These are phyloP conservation scores for Ditula angustiorana DNA, from an alignment of 2,888 invertebrate genomes.

Conservation along the genomic window DNA sequence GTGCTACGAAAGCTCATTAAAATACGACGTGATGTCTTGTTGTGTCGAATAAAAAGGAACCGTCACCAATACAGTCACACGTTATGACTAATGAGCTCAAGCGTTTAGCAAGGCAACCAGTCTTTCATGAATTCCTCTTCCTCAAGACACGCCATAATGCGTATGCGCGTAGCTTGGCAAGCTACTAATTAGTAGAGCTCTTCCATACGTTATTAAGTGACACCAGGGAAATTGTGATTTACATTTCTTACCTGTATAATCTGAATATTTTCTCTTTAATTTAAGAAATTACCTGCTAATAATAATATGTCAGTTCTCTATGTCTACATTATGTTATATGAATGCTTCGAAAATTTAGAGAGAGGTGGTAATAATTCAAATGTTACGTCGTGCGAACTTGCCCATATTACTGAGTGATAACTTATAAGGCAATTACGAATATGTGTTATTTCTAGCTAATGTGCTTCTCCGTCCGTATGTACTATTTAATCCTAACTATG, in stretches of 20 bases:
- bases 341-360: too few species aligned
- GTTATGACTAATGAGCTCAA: slow-evolving; percentile 13
- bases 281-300: too few species aligned
- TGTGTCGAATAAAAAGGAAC: background rate
- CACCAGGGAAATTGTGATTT: background rate
- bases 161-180: slow-evolving; percentile 10
- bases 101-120: background rate
- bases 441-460: too few species aligned
- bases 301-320: too few species aligned
- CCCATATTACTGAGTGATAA: too few species aligned
- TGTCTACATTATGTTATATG: too few species aligned
- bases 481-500: too few species aligned
- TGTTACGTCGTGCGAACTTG: too few species aligned
- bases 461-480: too few species aligned
- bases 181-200: slow-evolving; percentile 28
- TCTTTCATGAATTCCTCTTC: slow-evolving; percentile 5
- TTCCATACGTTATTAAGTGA: background rate
- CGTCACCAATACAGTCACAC: background rate
- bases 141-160: slow-evolving; percentile 3
- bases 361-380: too few species aligned
- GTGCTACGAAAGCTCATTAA: background rate
- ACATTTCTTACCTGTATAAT: background rate
- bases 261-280: background rate
- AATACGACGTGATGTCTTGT: background rate
- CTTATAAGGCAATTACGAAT: too few species aligned